These are phyloP conservation scores for Hemitrygon akajei DNA, from an alignment of 2,797 vertebrate genomes.

Conservation along the genomic window DNA sequence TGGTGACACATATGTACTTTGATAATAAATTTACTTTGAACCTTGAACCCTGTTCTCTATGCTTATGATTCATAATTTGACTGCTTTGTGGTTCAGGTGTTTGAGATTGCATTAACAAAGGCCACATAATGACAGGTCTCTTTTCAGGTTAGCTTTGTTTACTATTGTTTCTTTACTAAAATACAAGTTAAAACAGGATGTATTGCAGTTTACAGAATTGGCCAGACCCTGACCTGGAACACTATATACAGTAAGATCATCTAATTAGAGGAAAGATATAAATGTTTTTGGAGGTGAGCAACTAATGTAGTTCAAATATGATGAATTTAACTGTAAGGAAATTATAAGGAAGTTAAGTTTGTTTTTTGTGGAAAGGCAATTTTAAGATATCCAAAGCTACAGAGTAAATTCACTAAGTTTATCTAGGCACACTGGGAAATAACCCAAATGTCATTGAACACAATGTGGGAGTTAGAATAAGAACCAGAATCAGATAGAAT, in stretches of 20 bases:
- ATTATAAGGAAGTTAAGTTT: slow-evolving; percentile 1
- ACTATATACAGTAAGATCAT: not conserved
- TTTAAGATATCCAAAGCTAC: not conserved
- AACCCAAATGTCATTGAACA: not conserved
- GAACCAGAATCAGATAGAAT: not conserved
- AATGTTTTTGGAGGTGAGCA: not conserved
- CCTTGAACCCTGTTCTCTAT: not conserved
- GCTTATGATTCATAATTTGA: not conserved
- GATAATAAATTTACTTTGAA: no score
- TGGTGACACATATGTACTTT: no score
- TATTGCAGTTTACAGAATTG: not conserved
- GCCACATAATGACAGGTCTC: not conserved
- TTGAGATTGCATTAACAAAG: not conserved
- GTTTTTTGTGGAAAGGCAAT: not conserved
- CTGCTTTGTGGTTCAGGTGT: not conserved
- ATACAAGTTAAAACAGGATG: not conserved
- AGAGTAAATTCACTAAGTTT: not conserved
- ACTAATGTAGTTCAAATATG: not conserved
- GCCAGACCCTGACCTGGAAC: not conserved
- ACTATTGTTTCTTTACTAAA: not conserved
- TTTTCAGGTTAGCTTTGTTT: not conserved
- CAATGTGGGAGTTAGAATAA: not conserved
- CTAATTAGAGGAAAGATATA: not conserved
- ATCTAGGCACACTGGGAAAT: not conserved
- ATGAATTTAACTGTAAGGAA: not conserved